phyloP scores from a whole-genome alignment of 2,888 invertebrate genomes.

The Griposia aprilina region DNA sequence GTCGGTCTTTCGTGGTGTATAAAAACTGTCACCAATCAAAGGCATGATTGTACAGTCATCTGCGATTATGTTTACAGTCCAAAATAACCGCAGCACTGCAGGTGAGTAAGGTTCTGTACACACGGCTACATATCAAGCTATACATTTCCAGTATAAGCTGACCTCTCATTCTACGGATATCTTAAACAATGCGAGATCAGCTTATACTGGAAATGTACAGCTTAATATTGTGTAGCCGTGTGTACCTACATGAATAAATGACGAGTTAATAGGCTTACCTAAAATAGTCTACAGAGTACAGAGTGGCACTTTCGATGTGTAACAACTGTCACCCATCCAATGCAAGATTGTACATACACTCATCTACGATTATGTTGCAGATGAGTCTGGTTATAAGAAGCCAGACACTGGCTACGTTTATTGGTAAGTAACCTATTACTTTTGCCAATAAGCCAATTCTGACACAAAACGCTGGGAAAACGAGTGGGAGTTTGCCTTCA shows the following conservation, averaged over 20 bases:
- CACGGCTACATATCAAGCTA: no score
- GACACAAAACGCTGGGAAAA: neutral
- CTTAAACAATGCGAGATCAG: no score
- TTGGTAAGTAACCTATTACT: neutral
- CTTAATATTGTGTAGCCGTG: no score
- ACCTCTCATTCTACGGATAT: no score
- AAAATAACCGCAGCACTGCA: neutral
- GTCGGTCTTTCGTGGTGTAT: neutral
- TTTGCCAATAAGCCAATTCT: neutral
- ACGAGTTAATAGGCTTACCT: neutral
- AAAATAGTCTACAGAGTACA: no score
- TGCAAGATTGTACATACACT: neutral
- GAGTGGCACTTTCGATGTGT: neutral
- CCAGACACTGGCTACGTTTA: neutral
- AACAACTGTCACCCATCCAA: neutral
- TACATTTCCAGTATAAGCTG: no score
- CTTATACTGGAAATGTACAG: no score
- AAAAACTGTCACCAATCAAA: neutral
- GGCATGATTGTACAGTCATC: neutral
- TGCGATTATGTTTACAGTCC: neutral
- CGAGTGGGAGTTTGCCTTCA: neutral
- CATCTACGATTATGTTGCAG: neutral
- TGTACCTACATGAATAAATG: neutral
- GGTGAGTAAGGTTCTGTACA: no score
- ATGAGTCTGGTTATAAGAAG: no score